Evolutionary conservation across 2,113 vertebrate species (phyloP).

Genomic region (Syrrhaptes paradoxus): DNA sequence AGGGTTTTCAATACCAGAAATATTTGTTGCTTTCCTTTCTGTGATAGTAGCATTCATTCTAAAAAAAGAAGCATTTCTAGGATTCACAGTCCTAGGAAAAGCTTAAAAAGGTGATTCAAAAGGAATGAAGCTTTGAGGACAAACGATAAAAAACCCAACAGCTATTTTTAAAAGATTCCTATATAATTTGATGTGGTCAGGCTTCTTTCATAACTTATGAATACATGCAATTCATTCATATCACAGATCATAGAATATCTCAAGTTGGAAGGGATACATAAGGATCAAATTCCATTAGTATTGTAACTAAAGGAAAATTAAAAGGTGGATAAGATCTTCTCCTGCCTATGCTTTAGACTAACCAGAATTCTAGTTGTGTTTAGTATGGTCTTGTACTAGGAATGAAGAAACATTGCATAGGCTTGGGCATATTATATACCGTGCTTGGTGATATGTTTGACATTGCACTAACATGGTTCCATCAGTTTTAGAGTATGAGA

Average conservation of each 20-base stretch:
- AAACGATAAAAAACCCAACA: neutral
- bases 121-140: neutral
- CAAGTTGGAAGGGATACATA: neutral
- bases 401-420: neutral
- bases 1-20: neutral
- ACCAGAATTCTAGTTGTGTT: neutral
- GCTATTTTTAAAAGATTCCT: neutral
- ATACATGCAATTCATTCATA: neutral
- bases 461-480: neutral
- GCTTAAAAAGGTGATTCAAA: neutral
- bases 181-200: neutral
- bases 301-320: neutral
- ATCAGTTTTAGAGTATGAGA: neutral
- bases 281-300: neutral
- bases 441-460: neutral
- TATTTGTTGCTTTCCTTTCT: neutral
- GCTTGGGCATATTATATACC: neutral
- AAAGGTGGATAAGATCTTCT: neutral
- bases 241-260: too few relatives aligned
- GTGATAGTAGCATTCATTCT: neutral
- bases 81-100: neutral
- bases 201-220: neutral
- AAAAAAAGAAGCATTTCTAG: neutral
- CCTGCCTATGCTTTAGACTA: neutral
- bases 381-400: neutral